phyloP scores from a whole-genome alignment of 2,888 invertebrate species.

The Synanthedon tipuliformis region DNA sequence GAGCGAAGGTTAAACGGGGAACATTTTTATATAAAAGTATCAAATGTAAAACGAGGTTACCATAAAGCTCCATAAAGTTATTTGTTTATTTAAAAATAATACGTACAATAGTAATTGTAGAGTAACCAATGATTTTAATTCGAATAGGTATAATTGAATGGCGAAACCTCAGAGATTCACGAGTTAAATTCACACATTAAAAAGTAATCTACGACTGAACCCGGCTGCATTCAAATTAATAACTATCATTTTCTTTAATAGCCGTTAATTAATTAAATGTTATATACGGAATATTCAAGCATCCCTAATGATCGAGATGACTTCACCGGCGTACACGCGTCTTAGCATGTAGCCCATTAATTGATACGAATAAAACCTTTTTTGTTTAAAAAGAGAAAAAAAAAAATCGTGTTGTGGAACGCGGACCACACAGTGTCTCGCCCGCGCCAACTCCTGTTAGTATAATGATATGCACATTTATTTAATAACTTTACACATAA shows the following conservation, averaged over 20 bases:
- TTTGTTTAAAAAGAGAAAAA: slow-evolving; percentile 13
- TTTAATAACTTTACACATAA: slow-evolving; percentile 32
- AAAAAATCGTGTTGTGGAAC: slow-evolving; percentile 37
- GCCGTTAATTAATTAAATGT: slow-evolving; percentile 55
- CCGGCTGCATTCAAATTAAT: slow-evolving; percentile 20
- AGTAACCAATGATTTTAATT: no score
- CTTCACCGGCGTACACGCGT: slow-evolving; percentile 47
- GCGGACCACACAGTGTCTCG: slow-evolving; percentile 53
- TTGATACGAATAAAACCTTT: slow-evolving; percentile 42
- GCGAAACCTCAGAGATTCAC: no score
- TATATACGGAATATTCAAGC: slow-evolving; percentile 40
- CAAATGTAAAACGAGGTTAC: no score
- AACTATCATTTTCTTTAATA: slow-evolving; percentile 45
- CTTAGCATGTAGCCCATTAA: slow-evolving; percentile 44
- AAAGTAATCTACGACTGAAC: slow-evolving; percentile 1
- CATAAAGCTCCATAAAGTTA: no score
- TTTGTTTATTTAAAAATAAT: no score
- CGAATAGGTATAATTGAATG: no score
- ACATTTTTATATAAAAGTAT: no score
- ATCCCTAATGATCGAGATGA: slow-evolving; percentile 48
- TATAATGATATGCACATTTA: slow-evolving; percentile 68
- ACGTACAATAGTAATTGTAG: no score
- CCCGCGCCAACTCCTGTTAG: slow-evolving; percentile 41
- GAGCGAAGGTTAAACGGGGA: no score
- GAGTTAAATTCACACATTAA: background rate